These are phyloP conservation scores for Capricornis sumatraensis DNA, from an alignment of 2,113 vertebrate genomes.

Conservation along the genomic window DNA sequence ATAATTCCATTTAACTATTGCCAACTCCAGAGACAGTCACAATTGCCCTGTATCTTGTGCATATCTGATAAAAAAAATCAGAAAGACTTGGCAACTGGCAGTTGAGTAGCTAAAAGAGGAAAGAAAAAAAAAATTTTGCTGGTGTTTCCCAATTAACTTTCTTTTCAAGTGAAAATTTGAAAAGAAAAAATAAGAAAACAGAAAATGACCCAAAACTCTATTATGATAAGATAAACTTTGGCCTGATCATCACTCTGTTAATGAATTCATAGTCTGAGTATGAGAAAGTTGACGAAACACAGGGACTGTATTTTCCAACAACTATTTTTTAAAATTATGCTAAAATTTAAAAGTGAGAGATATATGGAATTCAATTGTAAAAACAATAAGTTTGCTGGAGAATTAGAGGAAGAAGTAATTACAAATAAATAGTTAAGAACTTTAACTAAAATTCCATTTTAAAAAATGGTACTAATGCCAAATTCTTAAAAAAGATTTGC, in stretches of 20 bases:
- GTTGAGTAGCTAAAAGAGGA: slow-evolving; percentile 48
- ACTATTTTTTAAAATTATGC: background rate
- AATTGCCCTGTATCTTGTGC: slow-evolving; percentile 52
- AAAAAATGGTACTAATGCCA: background rate
- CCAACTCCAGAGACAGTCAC: slow-evolving; percentile 66
- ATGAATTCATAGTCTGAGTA: background rate
- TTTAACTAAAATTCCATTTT: slow-evolving; percentile 20
- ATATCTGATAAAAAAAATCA: slow-evolving; percentile 68
- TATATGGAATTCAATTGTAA: background rate
- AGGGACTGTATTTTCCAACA: background rate
- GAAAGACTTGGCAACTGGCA: slow-evolving; percentile 49
- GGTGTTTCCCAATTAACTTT: slow-evolving; percentile 67
- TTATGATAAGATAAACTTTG: slow-evolving; percentile 8
- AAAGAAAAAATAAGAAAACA: slow-evolving; percentile 52
- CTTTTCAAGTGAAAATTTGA: slow-evolving; percentile 50
- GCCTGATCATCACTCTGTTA: background rate
- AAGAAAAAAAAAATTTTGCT: slow-evolving; percentile 55
- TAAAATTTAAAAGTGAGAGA: background rate
- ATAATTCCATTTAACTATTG: slow-evolving; percentile 75
- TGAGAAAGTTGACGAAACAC: background rate
- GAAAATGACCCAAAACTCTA: slow-evolving; percentile 44
- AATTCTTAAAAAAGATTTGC: background rate
- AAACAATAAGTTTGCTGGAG: slow-evolving; percentile 4
- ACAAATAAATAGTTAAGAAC: background rate
- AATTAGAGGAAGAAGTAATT: slow-evolving; percentile 27